Percentiles rank a stretch among this genome's conserved stretches.
These are phyloP conservation scores for Haliclona indistincta DNA, from an alignment of 37 sponge, comb jelly and placozoan genomes.

Conservation along the genomic window DNA sequence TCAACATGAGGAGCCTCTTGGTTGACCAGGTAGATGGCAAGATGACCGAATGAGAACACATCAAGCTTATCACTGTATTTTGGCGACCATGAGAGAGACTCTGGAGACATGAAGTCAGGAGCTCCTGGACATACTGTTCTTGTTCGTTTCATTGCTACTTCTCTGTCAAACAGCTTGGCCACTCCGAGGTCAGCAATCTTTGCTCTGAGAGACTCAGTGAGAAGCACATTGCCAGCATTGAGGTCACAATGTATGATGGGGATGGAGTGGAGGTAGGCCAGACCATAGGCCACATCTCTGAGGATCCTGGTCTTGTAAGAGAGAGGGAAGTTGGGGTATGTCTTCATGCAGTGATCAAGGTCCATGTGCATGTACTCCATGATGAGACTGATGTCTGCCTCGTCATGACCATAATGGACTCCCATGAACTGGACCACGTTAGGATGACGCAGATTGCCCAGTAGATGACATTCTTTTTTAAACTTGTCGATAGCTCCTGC, in stretches of 20 bases:
- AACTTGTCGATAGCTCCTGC: too few relatives aligned
- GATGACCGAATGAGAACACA: conserved; percentile 66
- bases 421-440: too few relatives aligned
- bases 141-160: background rate
- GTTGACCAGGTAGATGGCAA: too few relatives aligned
- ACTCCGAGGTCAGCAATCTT: conserved; percentile 63
- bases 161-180: conserved; percentile 57
- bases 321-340: too few relatives aligned
- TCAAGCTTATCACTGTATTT: conserved; percentile 52
- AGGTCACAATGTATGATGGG: conserved; percentile 61
- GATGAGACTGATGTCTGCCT: too few relatives aligned
- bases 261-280: conserved; percentile 46
- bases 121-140: conserved; percentile 58
- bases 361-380: too few relatives aligned
- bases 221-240: conserved; percentile 56
- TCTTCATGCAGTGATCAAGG: too few relatives aligned
- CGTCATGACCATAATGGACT: too few relatives aligned
- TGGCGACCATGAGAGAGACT: conserved; percentile 37
- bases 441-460: too few relatives aligned
- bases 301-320: conserved; percentile 21
- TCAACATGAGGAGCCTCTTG: too few relatives aligned
- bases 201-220: conserved; percentile 26
- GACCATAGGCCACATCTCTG: conserved; percentile 46
- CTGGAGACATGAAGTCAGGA: conserved; percentile 69
- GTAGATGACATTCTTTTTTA: too few relatives aligned